Percentiles rank a stretch among this genome's conserved stretches.
phyloP scores from a whole-genome alignment of 2,888 invertebrate genomes.

The Chironomus tentans region DNA sequence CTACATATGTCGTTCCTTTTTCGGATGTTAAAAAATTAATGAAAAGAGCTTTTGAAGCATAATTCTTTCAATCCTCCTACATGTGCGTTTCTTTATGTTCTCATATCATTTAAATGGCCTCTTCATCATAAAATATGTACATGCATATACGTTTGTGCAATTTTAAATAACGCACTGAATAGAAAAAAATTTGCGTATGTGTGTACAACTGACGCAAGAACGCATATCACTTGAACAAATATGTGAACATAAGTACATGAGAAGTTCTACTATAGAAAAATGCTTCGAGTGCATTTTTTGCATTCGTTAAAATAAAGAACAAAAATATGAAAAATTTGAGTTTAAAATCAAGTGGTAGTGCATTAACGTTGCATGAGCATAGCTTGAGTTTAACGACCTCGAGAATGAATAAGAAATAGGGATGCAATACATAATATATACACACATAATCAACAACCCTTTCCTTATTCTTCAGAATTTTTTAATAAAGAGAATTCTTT shows the following conservation, averaged over 20 bases:
- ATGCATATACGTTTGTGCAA: background rate
- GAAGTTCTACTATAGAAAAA: background rate
- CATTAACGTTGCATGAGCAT: background rate
- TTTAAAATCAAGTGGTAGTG: background rate
- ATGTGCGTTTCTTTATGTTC: background rate
- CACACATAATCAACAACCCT: background rate
- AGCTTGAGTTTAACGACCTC: constrained; percentile 6
- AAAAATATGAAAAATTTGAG: background rate
- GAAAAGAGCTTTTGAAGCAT: background rate
- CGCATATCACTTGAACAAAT: background rate
- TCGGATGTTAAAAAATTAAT: background rate
- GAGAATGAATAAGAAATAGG: background rate
- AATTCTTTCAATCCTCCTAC: background rate
- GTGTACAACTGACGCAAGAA: background rate
- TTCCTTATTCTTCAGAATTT: background rate
- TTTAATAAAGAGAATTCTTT: background rate
- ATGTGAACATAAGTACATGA: background rate
- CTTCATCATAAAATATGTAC: background rate
- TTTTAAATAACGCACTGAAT: too few relatives aligned
- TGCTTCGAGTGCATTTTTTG: constrained; percentile 3
- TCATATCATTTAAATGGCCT: background rate
- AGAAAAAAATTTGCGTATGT: background rate
- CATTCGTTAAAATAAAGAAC: constrained; percentile 1
- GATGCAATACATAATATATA: background rate
- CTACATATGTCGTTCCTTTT: too few relatives aligned